Base-by-base conservation (phyloP, 2,888 invertebrate species). In the Dryococelus australis region DNA sequence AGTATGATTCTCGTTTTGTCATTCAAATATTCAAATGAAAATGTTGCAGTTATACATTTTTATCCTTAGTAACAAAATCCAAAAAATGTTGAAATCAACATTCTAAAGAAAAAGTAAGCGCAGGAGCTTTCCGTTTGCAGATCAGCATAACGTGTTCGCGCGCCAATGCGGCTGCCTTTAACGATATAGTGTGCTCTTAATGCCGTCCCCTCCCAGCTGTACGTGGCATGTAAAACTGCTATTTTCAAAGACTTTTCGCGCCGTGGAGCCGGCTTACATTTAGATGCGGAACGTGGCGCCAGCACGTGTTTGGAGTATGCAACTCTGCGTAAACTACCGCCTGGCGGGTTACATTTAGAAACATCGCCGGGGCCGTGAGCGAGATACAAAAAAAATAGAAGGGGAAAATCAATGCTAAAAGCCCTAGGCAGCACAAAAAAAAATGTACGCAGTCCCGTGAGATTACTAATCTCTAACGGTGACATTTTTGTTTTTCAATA, bases 281-380 rank as follows among this genome's bases (percentile, higher is more conserved):
- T 65, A 3, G 65, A 65, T 65, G 65, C 65, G n/a, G 65, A 65
- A 65, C 65, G 2, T 65, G n/a, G 65, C 65, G 65, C n/a, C 65
- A 65, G 65, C 24, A 65, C 65, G 65, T 65, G 65, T 65, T 65
- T n/a, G 20, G 65, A 20, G 65, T 65, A 65, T 65, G 65, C 65
- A 65, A 65, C 65, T 65, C 20, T 65, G n/a, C 65, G 65, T 65
- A 65, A 65, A 65, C 65, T 65, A 65, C 65, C n/a, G 65, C 65
- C 65, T 24, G 65, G 65, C 65, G 47, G 8, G 47, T 47, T 65
- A 6, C 65, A 65, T 65, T 65, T 65, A 65, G 65, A 65, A 47
- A 24, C 65, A 65, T 65, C 65, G 65, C 20, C 10, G 24, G 65
- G 24, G n/a, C 65, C n/a, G 24, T 9, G 65, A 65, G n/a, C 65